Evolutionary conservation across 2,113 vertebrate species (phyloP).

Genomic region (Lontra canadensis): DNA sequence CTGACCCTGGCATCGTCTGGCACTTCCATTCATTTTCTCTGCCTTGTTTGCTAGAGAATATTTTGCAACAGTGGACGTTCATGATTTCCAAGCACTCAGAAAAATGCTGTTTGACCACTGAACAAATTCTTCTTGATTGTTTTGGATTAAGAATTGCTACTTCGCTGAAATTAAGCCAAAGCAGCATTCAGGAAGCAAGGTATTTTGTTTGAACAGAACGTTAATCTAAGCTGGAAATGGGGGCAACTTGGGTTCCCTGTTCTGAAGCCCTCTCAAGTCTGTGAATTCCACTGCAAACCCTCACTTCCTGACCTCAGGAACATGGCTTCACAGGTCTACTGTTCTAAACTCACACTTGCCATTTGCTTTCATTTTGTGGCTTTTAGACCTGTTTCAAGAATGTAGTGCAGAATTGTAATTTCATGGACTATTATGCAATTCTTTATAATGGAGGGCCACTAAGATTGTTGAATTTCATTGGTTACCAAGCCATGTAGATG

Average conservation of each 20-base stretch:
- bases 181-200: conserved; percentile 50
- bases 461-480: conserved; percentile 58
- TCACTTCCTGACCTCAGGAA: conserved; percentile 61
- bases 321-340: conserved; percentile 26
- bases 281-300: background rate
- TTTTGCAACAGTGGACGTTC: conserved; percentile 48
- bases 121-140: conserved; percentile 60
- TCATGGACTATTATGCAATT: conserved; percentile 68
- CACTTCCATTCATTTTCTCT: background rate
- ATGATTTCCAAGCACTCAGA: conserved; percentile 46
- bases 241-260: background rate
- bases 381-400: conserved; percentile 63
- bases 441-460: conserved; percentile 46
- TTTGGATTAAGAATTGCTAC: conserved; percentile 69
- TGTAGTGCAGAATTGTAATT: conserved; percentile 64
- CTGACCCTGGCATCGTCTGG: background rate
- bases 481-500: conserved; percentile 10
- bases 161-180: conserved; percentile 64
- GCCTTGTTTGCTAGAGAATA: conserved; percentile 5
- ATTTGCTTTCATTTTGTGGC: conserved; percentile 41
- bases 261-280: background rate
- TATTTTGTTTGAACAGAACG: conserved; percentile 55
- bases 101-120: conserved; percentile 59
- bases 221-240: conserved; percentile 46
- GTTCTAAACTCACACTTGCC: conserved; percentile 44